Evolutionary conservation across 2,113 vertebrate genomes (phyloP), one percentile per base, ranked within the genome.

Genomic region (Carassius gibelio): DNA sequence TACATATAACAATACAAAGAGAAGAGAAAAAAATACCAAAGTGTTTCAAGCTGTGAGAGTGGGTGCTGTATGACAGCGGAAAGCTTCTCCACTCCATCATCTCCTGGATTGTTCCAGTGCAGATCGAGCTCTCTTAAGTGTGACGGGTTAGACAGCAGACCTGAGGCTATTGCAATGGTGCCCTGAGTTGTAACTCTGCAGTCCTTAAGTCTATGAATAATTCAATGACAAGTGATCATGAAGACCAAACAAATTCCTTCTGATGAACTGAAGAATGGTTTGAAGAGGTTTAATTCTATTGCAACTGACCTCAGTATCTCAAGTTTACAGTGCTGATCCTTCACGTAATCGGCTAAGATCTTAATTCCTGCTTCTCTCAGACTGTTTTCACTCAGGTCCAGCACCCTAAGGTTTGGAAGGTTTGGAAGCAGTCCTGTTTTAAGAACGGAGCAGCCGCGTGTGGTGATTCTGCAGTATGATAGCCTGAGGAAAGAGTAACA

Each of bases 341-440:
- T 55, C 14, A 85, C 23, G 34, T 83, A 75, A 50, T 21, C 75
- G n/a, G 84, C 80, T 7, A 88, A 38, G 8, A 55, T 21, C 66
- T 66, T 55, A 57, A 88, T 80, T 74, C 83, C 87, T 36, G 87
- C 3, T 76, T 88, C n/a, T 30, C 80, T 78, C 50, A 88, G 75
- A 69, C 84, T 88, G 81, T 88, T 88, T 69, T 85, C 84, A 80
- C 81, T 88, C 45, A 88, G 75, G 81, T 88, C 87, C 50, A 88
- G 15, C 59, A 74, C 77, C 66, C 84, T 81, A 23, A 87, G 62
- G 13, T 76, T 72, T 76, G 71, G 62, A 48, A 87, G 83, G n/a
- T 66, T 84, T 75, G 83, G 86, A 50, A 87, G 66, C 6, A 87
- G 86, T 55, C 57, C 59, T 71, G 86, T 21, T 26, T 42, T 14